Base-by-base conservation (phyloP, 2,888 invertebrate species). In the Fragum fragum region DNA sequence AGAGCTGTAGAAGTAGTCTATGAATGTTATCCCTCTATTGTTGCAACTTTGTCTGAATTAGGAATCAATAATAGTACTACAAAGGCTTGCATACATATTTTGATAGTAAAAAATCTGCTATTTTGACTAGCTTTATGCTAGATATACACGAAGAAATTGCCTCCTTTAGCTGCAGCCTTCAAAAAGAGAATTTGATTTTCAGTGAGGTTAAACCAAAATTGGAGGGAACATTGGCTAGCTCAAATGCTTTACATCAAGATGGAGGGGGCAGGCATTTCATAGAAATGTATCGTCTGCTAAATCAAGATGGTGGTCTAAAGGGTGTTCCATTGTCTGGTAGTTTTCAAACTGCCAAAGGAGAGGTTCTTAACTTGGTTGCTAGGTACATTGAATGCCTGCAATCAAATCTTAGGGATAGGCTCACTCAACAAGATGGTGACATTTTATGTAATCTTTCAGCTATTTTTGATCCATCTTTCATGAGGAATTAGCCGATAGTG, bases 141-240 rank as follows among this genome's bases (percentile, higher is more conserved):
- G 42, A 73, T 23, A 36, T 61, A 11, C 61, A 61, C 39, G 32
- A 32, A 26, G 28, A 29, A 18, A 16, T 68, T 42, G 53, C 68
- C 1, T 29, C 3, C 3, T 36, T 75, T 5, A 68, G 75, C 55
- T 68, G 75, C 36, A n/a, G 32, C 11, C 23, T 75, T 18, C 75
- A 75, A 32, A 75, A 47, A 36, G 68, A 68, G 55, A 39, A 66
- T 21, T 16, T 75, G 2, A 16, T 75, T n/a, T 68, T 68, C 75
- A 75, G 68, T 68, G 75, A 68, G 55, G 7, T 75, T 9, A 53
- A 21, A 36, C 68, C 75, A 14, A 21, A 29, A 29, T n/a, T 55
- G 16, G 75, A 75, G n/a, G 66, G 23, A n/a, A 39, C 57, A 7
- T 32, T 75, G n/a, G 66, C 55, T 26, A 29, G 57, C 0, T 55